phyloP scores from a whole-genome alignment of 2,888 invertebrate genomes.

The Melieria picta region DNA sequence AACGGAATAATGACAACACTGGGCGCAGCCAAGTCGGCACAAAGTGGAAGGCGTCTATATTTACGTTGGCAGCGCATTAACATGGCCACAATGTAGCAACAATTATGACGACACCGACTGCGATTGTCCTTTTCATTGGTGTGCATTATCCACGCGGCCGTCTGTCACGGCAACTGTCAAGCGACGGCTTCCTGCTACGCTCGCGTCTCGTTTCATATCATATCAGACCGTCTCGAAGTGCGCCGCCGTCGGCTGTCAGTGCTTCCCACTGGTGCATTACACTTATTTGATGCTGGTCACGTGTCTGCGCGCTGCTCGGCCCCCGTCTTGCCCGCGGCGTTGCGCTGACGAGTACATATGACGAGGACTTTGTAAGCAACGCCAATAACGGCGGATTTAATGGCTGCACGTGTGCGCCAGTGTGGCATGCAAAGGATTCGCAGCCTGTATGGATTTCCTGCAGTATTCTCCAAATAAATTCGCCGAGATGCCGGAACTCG shows the following conservation, averaged over 20 bases:
- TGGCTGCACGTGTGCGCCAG: constrained; percentile 31
- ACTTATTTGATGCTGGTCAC: constrained; percentile 49
- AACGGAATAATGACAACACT: too few species aligned
- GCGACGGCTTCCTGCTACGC: background rate
- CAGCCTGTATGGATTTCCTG: background rate
- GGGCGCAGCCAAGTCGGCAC: too few species aligned
- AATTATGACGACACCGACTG: constrained; percentile 8
- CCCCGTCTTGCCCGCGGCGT: too few species aligned
- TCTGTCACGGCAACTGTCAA: background rate
- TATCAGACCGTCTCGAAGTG: too few species aligned
- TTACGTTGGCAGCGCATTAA: constrained; percentile 1
- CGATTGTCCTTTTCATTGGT: constrained; percentile 43
- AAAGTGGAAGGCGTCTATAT: too few species aligned
- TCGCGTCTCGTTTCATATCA: too few species aligned
- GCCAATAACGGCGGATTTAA: constrained; percentile 28
- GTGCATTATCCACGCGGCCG: constrained; percentile 11
- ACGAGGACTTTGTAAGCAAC: constrained; percentile 17
- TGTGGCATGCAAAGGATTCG: constrained; percentile 14
- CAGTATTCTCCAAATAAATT: constrained; percentile 3
- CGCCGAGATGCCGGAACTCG: constrained; percentile 41
- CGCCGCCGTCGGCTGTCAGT: too few species aligned
- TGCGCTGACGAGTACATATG: too few species aligned
- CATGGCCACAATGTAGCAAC: constrained; percentile 18
- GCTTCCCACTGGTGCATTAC: too few species aligned
- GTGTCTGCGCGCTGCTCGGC: constrained; percentile 34